Conservation (phyloP, 2,113 vertebrate genomes). For the Sarotherodon lohbergeri region DNA sequence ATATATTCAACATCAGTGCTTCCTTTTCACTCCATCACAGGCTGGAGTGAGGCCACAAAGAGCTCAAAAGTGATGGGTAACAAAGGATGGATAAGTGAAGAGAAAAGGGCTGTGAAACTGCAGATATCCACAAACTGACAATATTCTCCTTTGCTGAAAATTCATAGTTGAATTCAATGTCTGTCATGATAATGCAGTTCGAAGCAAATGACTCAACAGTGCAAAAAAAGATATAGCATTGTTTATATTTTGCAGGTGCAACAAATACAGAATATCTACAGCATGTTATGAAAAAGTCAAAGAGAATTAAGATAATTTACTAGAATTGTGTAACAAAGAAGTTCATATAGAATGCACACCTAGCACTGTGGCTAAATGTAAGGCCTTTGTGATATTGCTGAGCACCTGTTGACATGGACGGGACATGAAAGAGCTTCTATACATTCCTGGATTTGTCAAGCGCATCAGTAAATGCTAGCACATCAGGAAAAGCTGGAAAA, state of each 20-base stretch:
- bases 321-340: background rate
- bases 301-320: background rate
- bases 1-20: slow-evolving; percentile 13
- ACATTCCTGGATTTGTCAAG: slow-evolving; percentile 27
- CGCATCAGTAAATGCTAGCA: slow-evolving; percentile 27
- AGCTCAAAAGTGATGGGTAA: slow-evolving; percentile 47
- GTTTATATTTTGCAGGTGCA: background rate
- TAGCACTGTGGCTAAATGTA: background rate
- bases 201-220: background rate
- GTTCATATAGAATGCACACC: background rate
- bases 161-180: background rate
- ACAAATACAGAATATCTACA: background rate
- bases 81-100: slow-evolving; percentile 58
- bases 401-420: slow-evolving; percentile 18
- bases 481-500: slow-evolving; percentile 29
- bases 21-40: slow-evolving; percentile 7
- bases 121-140: slow-evolving; percentile 41
- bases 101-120: slow-evolving; percentile 51
- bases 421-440: background rate
- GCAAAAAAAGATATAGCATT: background rate
- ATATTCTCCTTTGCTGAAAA: background rate
- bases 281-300: background rate
- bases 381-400: background rate
- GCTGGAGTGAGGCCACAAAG: slow-evolving; percentile 44
- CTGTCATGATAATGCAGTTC: background rate